phyloP scores from a whole-genome alignment of 1,140 invertebrate species.

The Oreohelix idahoensis region DNA sequence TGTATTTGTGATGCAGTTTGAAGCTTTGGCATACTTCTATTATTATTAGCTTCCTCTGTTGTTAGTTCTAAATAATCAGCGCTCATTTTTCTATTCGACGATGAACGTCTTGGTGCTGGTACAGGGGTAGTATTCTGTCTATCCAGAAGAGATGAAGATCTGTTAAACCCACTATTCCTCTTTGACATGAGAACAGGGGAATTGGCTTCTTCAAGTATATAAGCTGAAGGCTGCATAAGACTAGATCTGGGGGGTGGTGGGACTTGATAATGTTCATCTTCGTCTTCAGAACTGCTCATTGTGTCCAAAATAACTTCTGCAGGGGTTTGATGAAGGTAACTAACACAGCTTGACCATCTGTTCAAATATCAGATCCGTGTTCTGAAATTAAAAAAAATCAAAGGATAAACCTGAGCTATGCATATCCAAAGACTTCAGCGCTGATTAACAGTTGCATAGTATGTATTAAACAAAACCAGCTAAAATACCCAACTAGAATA shows the following conservation, averaged over 20 bases:
- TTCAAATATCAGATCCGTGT: background rate
- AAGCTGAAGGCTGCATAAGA: background rate
- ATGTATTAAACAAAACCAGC: too few relatives aligned
- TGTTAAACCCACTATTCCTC: background rate
- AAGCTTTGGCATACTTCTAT: background rate
- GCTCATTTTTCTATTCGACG: background rate
- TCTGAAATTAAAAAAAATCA: background rate
- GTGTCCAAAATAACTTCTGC: too few relatives aligned
- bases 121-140: background rate
- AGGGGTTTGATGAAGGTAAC: too few relatives aligned
- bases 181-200: background rate
- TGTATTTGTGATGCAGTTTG: background rate
- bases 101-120: constrained; percentile 6
- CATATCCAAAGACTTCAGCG: too few relatives aligned
- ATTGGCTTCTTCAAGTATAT: background rate
- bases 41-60: background rate
- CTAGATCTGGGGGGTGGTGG: background rate
- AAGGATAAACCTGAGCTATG: background rate
- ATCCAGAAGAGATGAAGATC: constrained; percentile 6
- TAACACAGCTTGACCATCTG: too few relatives aligned
- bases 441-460: too few relatives aligned
- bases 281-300: background rate
- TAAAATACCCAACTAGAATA: too few relatives aligned
- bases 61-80: background rate
- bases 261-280: background rate